These are phyloP conservation scores for Engraulis encrasicolus DNA, from an alignment of 2,113 vertebrate species.

Conservation along the genomic window DNA sequence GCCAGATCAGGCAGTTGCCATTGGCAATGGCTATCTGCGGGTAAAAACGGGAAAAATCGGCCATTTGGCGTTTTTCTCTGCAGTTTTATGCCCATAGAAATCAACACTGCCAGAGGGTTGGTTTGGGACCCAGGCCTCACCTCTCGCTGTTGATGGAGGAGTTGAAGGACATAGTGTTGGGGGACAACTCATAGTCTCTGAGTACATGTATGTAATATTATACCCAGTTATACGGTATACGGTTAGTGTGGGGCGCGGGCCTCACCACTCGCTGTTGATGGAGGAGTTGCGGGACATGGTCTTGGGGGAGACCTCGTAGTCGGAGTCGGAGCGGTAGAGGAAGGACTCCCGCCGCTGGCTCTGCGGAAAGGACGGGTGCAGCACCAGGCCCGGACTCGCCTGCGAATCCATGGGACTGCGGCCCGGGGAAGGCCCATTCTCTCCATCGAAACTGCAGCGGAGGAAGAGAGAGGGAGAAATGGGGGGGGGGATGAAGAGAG, in stretches of 20 bases:
- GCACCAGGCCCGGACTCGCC: slow-evolving; percentile 88
- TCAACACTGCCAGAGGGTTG: too few species aligned
- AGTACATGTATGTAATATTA: too few species aligned
- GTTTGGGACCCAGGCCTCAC: slow-evolving; percentile 71
- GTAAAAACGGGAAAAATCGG: too few species aligned
- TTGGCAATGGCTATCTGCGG: too few species aligned
- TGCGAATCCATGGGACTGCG: slow-evolving; percentile 91
- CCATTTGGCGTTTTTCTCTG: too few species aligned
- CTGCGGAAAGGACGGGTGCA: slow-evolving; percentile 83
- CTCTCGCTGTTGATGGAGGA: slow-evolving; percentile 91
- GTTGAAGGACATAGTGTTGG: slow-evolving; percentile 92
- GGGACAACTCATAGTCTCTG: slow-evolving; percentile 93
- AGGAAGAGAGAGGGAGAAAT: not conserved
- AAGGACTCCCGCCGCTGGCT: slow-evolving; percentile 91
- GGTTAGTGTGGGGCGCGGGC: slow-evolving; percentile 11
- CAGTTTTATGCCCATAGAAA: too few species aligned
- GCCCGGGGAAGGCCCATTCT: slow-evolving; percentile 89
- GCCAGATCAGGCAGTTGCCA: too few species aligned
- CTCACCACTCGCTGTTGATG: slow-evolving; percentile 91
- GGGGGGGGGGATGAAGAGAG: not conserved
- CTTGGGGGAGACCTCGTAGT: slow-evolving; percentile 93
- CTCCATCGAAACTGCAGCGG: slow-evolving; percentile 82
- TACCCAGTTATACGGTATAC: too few species aligned
- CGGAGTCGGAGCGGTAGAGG: slow-evolving; percentile 91
- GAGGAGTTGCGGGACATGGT: slow-evolving; percentile 94